Evolutionary conservation across 2,888 invertebrate species (phyloP), one percentile per base, ranked within the genome.

Genomic region (Oscheius sp.): DNA sequence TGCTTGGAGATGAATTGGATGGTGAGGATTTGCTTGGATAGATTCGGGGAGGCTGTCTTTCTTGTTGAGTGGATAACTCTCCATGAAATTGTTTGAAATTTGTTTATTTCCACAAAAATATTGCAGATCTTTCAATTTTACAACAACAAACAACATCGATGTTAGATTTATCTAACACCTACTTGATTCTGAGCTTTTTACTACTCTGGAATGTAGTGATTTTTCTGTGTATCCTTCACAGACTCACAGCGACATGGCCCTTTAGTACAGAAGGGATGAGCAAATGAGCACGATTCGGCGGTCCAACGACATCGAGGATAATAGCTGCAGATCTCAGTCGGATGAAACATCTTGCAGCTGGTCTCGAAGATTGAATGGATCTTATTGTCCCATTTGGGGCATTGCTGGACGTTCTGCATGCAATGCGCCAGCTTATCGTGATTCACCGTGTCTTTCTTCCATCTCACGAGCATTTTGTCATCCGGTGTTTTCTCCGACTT

Each of bases 281-380:
- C 55, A 34, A 34, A 55, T 33, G 20, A 17, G 34, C 55, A 55
- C 15, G n/a, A n/a, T 34, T 34, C 55, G 12, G 55, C 55, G 17
- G 10, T 55, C 33, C 34, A 33, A 17, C 17, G 37, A 23, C 55
- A 55, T 29, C 55, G 55, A 17, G 55, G 34, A 55, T 33, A 55
- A 55, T 34, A 33, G 27, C n/a, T 34, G 37, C 55, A 55, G 12
- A 12, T 20, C 37, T 37, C n/a, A 20, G 20, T 33, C n/a, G 55
- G 55, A 55, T 55, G 55, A 17, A 20, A 55, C 17, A 55, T n/a
- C 20, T 37, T n/a, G 23, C 55, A 55, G 33, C 23, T 55, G 20
- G 48, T 20, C 55, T 34, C 34, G 55, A 33, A 33, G 55, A 17
- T 33, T 20, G 55, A 23, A 55, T 55, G 55, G 34, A 34, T 34